Evolutionary conservation across 2,888 invertebrate genomes (phyloP), one percentile per base, ranked within the genome.

Genomic region (Yponomeuta malinellus): DNA sequence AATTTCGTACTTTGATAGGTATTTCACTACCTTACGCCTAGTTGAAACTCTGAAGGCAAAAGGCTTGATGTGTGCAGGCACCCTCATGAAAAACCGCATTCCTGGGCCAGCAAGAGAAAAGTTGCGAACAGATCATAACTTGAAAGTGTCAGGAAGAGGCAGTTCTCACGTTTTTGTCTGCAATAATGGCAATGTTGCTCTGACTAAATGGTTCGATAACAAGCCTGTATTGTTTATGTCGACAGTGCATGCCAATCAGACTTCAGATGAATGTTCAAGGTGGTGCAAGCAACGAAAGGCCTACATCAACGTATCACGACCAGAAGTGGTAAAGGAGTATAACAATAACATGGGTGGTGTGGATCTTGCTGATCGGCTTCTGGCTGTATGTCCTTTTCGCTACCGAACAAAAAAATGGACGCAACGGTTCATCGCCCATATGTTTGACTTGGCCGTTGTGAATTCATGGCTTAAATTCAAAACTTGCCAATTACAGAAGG

Each of bases 141-240:
- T 48, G 48, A 37, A 48, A 48, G 15, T 12, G 23, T 31, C 29
- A 69, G 33, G 37, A 43, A 33, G 67, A 31, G 67, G 67, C 48
- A 64, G 64, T n/a, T n/a, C n/a, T 64, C 64, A 64, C 12, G 64
- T 64, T 9, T 9, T 64, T 23, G 64, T 33, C 9, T 15, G 23
- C 9, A 9, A 23, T n/a, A 72, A 75, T 73, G 70, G 69, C 73
- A 68, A 72, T 37, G n/a, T 71, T 29, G 74, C 74, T 4, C 3
- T 73, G 5, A 74, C 74, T 10, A 73, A 71, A 69, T 75, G 74
- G 74, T 68, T 72, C n/a, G 74, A 76, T 64, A 75, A 74, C 48
- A 66, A 66, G 37, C 66, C 66, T 15, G 73, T 75, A 29, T 31
- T 71, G 10, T 15, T 75, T n/a, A 10, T 74, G 37, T 75, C 73